Evolutionary conservation across 2,797 vertebrate genomes (phyloP).

Genomic region (Gouania willdenowi): DNA sequence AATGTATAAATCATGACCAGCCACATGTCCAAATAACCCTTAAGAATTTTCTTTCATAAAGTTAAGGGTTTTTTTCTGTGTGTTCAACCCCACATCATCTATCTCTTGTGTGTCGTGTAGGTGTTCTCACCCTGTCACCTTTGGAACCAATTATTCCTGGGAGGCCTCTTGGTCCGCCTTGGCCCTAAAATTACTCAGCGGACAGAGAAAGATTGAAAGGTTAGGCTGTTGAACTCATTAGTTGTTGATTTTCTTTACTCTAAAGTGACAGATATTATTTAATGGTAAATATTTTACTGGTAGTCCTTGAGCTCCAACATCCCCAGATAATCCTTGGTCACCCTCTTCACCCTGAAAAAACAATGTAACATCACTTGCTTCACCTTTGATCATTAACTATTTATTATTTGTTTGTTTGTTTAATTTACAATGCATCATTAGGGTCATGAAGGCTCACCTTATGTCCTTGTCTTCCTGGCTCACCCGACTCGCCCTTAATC

Average conservation of each 20-base stretch:
- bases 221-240: no score
- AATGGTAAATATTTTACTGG: conserved; percentile 82
- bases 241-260: no score
- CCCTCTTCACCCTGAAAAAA: conserved; percentile 87
- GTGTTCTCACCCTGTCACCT: conserved; percentile 88
- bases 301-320: conserved; percentile 86
- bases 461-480: conserved; percentile 96
- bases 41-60: no score
- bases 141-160: conserved; percentile 83
- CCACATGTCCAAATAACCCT: no score
- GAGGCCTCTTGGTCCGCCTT: conserved; percentile 84
- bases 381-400: no score
- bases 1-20: no score
- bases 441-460: conserved; percentile 72
- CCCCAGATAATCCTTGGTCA: conserved; percentile 83
- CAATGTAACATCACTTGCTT: not conserved
- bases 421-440: no score
- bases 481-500: conserved; percentile 88
- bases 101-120: no score
- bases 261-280: no score
- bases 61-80: no score
- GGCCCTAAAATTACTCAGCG: conserved; percentile 78
- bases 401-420: no score
- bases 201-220: conserved; percentile 27
- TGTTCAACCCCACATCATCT: no score